These are phyloP conservation scores for Esperia sulphurella DNA, from an alignment of 2,888 invertebrate genomes.

Conservation along the genomic window DNA sequence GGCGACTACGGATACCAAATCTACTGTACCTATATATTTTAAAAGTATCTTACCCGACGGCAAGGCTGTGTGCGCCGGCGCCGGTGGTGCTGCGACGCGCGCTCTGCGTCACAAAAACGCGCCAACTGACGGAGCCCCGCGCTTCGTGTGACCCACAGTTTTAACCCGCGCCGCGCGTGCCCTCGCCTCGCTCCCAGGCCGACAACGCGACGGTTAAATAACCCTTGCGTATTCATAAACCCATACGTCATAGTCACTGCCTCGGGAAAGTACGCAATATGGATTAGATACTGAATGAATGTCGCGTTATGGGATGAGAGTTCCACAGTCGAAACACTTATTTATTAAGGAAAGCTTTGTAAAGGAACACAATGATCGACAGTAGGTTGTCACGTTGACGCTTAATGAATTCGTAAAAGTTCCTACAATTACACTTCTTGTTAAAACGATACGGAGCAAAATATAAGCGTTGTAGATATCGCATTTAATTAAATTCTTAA, in stretches of 20 bases:
- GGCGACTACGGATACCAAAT: no score
- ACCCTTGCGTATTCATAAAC: slow-evolving; percentile 72
- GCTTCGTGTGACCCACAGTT: slow-evolving; percentile 59
- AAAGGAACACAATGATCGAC: no score
- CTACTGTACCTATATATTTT: no score
- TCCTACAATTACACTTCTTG: not conserved
- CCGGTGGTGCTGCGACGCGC: slow-evolving; percentile 36
- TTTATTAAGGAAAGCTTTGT: no score
- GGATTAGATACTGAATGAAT: not conserved
- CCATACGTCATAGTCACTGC: slow-evolving; percentile 37
- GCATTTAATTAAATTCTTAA: slow-evolving; percentile 59
- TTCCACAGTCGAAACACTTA: no score
- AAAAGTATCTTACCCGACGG: no score
- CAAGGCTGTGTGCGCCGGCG: slow-evolving; percentile 38
- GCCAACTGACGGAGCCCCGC: slow-evolving; percentile 46
- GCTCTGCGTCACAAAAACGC: slow-evolving; percentile 48
- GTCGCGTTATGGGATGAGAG: no score
- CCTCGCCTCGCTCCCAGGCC: no score
- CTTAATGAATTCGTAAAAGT: no score
- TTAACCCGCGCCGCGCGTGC: slow-evolving; percentile 54
- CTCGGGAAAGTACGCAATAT: not conserved
- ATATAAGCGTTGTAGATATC: slow-evolving; percentile 3
- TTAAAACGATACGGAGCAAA: not conserved
- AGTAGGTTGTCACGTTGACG: no score
- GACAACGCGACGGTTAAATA: slow-evolving; percentile 42